Evolutionary conservation across 2,888 invertebrate genomes (phyloP).

Genomic region (Netelia fuscicornis): DNA sequence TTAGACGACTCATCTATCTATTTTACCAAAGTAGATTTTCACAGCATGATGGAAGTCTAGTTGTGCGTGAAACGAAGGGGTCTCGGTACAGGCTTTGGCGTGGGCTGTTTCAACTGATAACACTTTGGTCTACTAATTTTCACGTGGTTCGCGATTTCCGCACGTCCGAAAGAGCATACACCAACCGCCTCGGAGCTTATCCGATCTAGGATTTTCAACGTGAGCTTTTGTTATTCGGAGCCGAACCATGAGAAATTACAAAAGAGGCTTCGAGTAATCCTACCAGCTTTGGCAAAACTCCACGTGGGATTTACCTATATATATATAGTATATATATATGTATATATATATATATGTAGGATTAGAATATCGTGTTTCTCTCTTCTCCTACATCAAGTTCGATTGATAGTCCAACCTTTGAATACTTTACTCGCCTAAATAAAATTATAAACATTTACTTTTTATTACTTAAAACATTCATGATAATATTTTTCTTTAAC

Average conservation of each 20-base stretch:
- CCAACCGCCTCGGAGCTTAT: background rate
- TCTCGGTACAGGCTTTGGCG: background rate
- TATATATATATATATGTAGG: background rate
- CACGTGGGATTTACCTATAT: background rate
- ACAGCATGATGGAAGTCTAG: too few relatives aligned
- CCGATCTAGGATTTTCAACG: constrained; percentile 33
- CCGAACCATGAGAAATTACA: constrained; percentile 27
- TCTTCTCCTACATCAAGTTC: constrained; percentile 1
- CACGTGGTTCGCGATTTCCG: constrained; percentile 2
- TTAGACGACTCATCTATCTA: too few relatives aligned
- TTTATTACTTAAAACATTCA: background rate
- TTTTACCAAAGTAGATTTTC: too few relatives aligned
- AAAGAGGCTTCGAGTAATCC: constrained; percentile 39
- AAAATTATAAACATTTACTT: constrained; percentile 14
- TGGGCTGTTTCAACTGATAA: constrained; percentile 34
- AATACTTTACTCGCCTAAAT: background rate
- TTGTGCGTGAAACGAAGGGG: background rate
- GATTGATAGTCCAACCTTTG: constrained; percentile 17
- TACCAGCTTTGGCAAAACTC: background rate
- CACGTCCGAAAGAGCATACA: background rate
- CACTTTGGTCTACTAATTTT: constrained; percentile 36
- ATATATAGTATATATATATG: background rate
- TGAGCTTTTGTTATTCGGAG: constrained; percentile 9
- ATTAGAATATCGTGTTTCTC: constrained; percentile 12
- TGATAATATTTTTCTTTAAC: background rate